phyloP scores from a whole-genome alignment of 2,888 invertebrate species.

The Pristionchus mayeri region DNA sequence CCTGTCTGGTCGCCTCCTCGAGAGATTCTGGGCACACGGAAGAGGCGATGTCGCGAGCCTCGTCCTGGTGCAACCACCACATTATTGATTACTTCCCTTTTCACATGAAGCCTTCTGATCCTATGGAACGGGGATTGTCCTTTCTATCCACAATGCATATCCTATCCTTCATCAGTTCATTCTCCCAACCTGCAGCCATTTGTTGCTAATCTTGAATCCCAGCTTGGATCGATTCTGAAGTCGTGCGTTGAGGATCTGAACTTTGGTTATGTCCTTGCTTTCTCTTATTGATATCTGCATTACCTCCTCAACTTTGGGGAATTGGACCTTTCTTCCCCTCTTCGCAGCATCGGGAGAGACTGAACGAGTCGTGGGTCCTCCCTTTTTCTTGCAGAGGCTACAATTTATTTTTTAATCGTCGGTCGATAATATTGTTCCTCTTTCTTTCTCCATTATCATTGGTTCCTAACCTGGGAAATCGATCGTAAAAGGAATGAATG shows the following conservation, averaged over 20 bases:
- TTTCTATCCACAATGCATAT: too few species aligned
- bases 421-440: neutral
- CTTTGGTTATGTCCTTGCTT: neutral
- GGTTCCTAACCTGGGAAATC: conserved; percentile 50
- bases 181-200: conserved; percentile 30
- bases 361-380: neutral
- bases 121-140: too few species aligned
- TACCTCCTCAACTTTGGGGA: conserved; percentile 46
- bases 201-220: conserved; percentile 22
- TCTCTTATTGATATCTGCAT: neutral
- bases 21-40: neutral
- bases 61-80: neutral
- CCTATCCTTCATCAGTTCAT: too few species aligned
- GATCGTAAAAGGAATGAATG: conserved; percentile 42
- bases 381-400: conserved; percentile 4
- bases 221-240: neutral
- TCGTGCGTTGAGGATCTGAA: conserved; percentile 13
- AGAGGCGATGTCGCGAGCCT: conserved; percentile 39
- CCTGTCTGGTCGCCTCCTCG: neutral
- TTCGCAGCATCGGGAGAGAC: neutral
- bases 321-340: conserved; percentile 37
- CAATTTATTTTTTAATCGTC: neutral
- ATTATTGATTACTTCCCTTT: neutral
- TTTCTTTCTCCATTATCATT: neutral
- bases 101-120: too few species aligned